These are phyloP conservation scores for Drosophila histrio DNA, from an alignment of 2,888 invertebrate genomes.

Conservation along the genomic window DNA sequence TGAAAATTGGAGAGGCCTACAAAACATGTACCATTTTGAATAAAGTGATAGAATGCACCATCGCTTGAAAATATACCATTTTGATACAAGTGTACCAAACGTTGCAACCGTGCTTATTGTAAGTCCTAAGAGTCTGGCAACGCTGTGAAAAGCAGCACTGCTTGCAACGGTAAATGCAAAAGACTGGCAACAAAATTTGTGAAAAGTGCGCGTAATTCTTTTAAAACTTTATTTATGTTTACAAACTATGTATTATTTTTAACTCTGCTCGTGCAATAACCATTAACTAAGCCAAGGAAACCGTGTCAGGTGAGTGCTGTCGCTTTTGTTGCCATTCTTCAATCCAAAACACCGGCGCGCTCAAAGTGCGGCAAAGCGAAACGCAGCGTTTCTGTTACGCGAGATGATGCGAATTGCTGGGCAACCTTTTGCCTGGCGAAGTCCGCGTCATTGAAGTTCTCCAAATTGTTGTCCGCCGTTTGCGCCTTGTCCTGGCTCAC, in stretches of 20 bases:
- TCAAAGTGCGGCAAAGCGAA: slow-evolving; percentile 78
- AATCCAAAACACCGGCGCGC: slow-evolving; percentile 70
- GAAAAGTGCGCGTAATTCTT: slow-evolving; percentile 35
- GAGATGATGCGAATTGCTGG: slow-evolving; percentile 70
- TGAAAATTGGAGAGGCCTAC: too few species aligned
- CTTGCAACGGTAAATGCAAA: slow-evolving; percentile 40
- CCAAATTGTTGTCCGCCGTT: slow-evolving; percentile 71
- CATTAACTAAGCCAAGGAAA: slow-evolving; percentile 3
- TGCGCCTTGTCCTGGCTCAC: slow-evolving; percentile 74
- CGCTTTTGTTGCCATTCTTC: not conserved
- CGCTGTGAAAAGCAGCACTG: not conserved
- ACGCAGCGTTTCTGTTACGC: slow-evolving; percentile 70
- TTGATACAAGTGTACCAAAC: too few species aligned
- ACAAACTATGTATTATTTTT: slow-evolving; percentile 4
- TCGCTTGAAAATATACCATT: too few species aligned
- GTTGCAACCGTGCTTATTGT: too few species aligned
- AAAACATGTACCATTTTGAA: too few species aligned
- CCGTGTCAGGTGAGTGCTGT: slow-evolving; percentile 24
- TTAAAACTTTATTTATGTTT: slow-evolving; percentile 15
- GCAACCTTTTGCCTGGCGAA: slow-evolving; percentile 63
- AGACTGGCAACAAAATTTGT: slow-evolving; percentile 10
- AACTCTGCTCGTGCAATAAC: slow-evolving; percentile 19
- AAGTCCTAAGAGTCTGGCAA: not conserved
- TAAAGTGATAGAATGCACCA: too few species aligned
- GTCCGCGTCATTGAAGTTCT: slow-evolving; percentile 70